Evolutionary conservation across 2,888 invertebrate species (phyloP).

Genomic region (Spilarctia lutea): DNA sequence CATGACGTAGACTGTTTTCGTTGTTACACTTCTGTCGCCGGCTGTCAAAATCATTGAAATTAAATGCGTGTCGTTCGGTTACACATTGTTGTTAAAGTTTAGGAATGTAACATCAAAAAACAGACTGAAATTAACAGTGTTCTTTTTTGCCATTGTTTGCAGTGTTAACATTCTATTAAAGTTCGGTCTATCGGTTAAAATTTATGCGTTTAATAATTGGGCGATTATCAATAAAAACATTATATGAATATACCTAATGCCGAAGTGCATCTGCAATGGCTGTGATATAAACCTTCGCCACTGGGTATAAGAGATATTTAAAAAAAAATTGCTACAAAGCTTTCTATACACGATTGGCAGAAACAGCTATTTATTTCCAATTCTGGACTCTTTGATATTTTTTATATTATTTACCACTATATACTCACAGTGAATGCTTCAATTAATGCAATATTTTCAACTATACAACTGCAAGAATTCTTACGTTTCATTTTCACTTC

Average conservation of each 20-base stretch:
- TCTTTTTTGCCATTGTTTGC: constrained; percentile 46
- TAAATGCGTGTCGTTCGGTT: constrained; percentile 71
- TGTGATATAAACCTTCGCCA: constrained; percentile 79
- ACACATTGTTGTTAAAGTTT: constrained; percentile 53
- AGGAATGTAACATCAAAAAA: constrained; percentile 31
- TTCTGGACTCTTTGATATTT: constrained; percentile 4
- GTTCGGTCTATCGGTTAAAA: constrained; percentile 33
- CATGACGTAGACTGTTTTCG: constrained; percentile 34
- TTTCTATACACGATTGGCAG: constrained; percentile 63
- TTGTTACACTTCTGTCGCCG: constrained; percentile 58
- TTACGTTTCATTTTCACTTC: constrained; percentile 10
- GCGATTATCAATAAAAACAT: constrained; percentile 60
- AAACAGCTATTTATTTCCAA: constrained; percentile 48
- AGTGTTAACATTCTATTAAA: constrained; percentile 56
- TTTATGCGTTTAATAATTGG: constrained; percentile 54
- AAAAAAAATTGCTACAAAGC: constrained; percentile 57
- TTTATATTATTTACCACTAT: constrained; percentile 7
- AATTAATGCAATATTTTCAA: not conserved
- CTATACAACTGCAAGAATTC: not conserved
- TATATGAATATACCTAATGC: constrained; percentile 78
- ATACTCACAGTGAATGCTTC: constrained; percentile 9
- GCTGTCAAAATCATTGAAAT: constrained; percentile 67
- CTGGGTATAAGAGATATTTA: constrained; percentile 72
- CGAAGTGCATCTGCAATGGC: constrained; percentile 79
- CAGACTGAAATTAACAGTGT: constrained; percentile 53